A percentile compares a stretch with the other conserved stretches of the same genome.
Evolutionary conservation across 2,113 vertebrate species (phyloP).

Genomic region (Apaloderma vittatum): DNA sequence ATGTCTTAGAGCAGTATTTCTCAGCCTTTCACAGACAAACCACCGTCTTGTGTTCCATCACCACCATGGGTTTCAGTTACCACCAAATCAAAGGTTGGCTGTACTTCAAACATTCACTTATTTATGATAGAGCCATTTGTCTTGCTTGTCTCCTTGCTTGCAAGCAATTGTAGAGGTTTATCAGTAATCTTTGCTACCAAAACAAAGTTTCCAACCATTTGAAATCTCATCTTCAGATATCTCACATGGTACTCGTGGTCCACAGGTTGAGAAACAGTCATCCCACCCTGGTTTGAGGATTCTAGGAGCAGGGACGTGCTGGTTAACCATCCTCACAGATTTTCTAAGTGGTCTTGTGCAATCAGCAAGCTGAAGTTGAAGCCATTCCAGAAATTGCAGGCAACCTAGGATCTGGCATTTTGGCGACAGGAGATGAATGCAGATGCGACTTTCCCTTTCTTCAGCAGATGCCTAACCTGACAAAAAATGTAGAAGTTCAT

Average conservation of each 20-base stretch:
- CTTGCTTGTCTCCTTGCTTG: neutral
- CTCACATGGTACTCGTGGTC: accelerated
- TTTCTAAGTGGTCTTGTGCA: neutral
- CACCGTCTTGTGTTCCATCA: neutral
- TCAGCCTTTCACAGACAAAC: neutral
- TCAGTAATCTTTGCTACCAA: neutral
- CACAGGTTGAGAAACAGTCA: neutral
- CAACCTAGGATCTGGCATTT: neutral
- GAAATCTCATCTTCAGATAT: neutral
- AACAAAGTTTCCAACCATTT: neutral
- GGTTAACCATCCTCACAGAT: neutral
- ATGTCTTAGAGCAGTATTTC: neutral
- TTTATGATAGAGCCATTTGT: neutral
- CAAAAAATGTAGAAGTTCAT: neutral
- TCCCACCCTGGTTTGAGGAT: neutral
- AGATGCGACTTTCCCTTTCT: slow-evolving; percentile 47
- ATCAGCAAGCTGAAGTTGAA: neutral
- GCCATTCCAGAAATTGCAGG: neutral
- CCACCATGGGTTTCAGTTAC: neutral
- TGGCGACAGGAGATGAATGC: neutral
- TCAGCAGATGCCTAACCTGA: slow-evolving; percentile 69
- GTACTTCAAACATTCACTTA: neutral
- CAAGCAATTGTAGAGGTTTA: neutral
- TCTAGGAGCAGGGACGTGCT: neutral
- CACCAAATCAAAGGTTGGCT: neutral